Conservation (phyloP, 1,140 invertebrate genomes). For the Drosophila pseudoananassae region DNA sequence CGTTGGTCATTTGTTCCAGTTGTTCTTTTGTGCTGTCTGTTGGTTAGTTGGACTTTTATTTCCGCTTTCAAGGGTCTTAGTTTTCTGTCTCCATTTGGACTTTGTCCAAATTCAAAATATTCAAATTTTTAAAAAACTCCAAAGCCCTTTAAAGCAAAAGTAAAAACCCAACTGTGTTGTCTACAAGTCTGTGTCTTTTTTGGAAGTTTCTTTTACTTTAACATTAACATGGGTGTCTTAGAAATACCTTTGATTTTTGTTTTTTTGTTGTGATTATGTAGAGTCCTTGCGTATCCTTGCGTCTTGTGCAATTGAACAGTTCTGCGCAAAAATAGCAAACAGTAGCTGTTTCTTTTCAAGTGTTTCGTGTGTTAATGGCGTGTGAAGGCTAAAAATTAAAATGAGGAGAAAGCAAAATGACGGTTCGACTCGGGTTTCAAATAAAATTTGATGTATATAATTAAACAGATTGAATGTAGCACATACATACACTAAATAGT, state of each 20-base stretch:
- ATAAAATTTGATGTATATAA: conserved; percentile 74
- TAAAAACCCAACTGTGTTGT: conserved; percentile 4
- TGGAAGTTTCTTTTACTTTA: conserved; percentile 3
- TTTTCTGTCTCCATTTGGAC: not conserved
- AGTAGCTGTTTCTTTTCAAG: not conserved
- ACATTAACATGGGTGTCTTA: conserved; percentile 29
- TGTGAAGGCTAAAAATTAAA: conserved; percentile 13
- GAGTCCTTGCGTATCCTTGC: not conserved
- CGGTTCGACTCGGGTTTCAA: conserved; percentile 26
- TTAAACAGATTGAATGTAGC: conserved; percentile 74
- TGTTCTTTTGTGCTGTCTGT: conserved; percentile 37
- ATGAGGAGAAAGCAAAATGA: conserved; percentile 7
- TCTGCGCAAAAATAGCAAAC: conserved; percentile 1
- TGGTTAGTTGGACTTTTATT: conserved; percentile 1
- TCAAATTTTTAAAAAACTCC: no score
- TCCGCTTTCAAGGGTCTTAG: not conserved
- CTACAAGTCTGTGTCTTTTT: conserved; percentile 18
- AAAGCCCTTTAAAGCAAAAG: conserved; percentile 6
- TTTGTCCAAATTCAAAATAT: not conserved
- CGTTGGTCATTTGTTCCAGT: conserved; percentile 60
- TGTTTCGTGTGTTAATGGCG: not conserved
- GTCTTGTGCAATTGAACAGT: conserved; percentile 5
- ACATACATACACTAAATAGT: conserved; percentile 68
- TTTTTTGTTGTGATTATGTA: conserved; percentile 2
- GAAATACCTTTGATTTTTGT: conserved; percentile 17